phyloP scores from a whole-genome alignment of 2,888 invertebrate genomes.

The Tineola bisselliella region DNA sequence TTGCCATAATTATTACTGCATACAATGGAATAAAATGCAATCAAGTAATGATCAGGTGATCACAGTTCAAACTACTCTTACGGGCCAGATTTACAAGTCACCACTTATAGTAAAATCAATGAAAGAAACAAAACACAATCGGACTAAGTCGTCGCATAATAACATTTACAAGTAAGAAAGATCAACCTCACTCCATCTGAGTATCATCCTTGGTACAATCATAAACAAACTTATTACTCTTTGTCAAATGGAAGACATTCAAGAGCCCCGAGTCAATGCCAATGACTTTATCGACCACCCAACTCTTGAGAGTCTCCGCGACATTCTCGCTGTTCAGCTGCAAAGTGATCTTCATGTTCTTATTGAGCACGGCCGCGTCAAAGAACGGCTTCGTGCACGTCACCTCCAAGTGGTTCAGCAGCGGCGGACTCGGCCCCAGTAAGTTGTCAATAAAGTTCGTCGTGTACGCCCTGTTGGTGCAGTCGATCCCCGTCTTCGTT shows the following conservation, averaged over 20 bases:
- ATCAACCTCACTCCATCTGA: neutral
- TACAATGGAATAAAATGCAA: too few species aligned
- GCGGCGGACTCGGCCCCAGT: conserved; percentile 42
- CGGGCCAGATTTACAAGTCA: too few species aligned
- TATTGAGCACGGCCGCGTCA: conserved; percentile 28
- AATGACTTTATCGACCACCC: conserved; percentile 33
- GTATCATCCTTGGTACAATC: neutral
- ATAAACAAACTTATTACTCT: conserved; percentile 27
- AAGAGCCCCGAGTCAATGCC: conserved; percentile 40
- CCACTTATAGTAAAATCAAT: too few species aligned
- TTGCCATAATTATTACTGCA: too few species aligned
- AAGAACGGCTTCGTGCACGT: conserved; percentile 29
- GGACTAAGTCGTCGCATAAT: too few species aligned
- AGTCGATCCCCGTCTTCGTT: conserved; percentile 40
- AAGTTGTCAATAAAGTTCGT: conserved; percentile 34
- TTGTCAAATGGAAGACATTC: conserved; percentile 34
- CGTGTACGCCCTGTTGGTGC: conserved; percentile 34
- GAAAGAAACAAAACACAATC: too few species aligned
- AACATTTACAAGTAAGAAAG: too few species aligned
- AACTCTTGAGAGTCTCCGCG: conserved; percentile 31
- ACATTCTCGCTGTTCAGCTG: conserved; percentile 35
- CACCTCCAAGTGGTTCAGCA: conserved; percentile 33
- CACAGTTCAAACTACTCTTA: too few species aligned
- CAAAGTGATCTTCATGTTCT: conserved; percentile 32
- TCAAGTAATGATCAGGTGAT: too few species aligned